phyloP scores from a whole-genome alignment of 2,888 invertebrate genomes.

The Lagria hirta region DNA sequence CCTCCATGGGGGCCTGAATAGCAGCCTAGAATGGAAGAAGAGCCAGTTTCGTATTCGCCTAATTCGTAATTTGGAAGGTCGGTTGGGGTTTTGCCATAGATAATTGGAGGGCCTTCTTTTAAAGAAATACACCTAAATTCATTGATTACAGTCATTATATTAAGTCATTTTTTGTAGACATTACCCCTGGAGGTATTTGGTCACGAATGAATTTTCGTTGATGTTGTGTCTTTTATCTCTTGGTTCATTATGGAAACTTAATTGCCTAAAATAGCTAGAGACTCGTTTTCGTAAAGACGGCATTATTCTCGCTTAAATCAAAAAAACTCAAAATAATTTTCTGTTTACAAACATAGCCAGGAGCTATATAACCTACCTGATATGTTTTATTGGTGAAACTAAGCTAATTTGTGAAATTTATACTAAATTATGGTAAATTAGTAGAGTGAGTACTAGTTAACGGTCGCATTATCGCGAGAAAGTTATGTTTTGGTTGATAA shows the following conservation, averaged over 20 bases:
- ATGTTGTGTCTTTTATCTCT: slow-evolving; percentile 56
- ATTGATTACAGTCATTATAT: no score
- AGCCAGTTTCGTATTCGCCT: slow-evolving; percentile 57
- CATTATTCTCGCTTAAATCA: slow-evolving; percentile 55
- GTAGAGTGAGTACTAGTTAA: no score
- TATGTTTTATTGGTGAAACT: no score
- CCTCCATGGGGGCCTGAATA: slow-evolving; percentile 83
- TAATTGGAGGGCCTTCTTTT: slow-evolving; percentile 59
- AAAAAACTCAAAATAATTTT: no score
- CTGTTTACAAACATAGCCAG: no score
- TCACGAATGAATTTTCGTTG: slow-evolving; percentile 66
- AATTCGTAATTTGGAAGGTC: slow-evolving; percentile 68
- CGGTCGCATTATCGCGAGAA: no score
- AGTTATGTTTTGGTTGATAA: no score
- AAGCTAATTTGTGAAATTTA: no score
- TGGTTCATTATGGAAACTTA: slow-evolving; percentile 67
- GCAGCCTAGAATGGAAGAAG: slow-evolving; percentile 66
- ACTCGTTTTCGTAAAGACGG: slow-evolving; percentile 71
- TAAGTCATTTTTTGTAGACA: no score
- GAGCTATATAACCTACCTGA: no score
- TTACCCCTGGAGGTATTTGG: slow-evolving; percentile 71
- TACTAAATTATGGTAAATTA: no score
- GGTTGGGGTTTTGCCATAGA: slow-evolving; percentile 70
- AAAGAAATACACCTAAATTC: slow-evolving; percentile 7
- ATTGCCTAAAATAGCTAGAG: slow-evolving; percentile 70